Percentiles rank a stretch among this genome's conserved stretches.
Evolutionary conservation across 2,113 vertebrate species (phyloP).

Genomic region (Forbesichthys agassizii): DNA sequence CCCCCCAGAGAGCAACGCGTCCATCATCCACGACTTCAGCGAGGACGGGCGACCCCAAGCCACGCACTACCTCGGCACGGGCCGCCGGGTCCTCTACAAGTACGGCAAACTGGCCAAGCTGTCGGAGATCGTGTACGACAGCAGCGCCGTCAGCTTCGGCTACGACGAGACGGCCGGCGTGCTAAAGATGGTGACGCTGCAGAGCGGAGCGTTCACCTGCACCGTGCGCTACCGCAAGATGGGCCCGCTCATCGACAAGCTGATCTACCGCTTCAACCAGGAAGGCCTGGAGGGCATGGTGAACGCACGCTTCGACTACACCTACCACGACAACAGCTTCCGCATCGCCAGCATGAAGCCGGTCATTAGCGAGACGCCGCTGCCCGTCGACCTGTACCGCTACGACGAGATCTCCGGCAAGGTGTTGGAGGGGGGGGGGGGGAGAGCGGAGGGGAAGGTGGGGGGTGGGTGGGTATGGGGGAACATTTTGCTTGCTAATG

Average conservation of each 20-base stretch:
- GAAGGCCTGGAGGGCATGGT: slow-evolving; percentile 99
- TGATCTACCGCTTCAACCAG: slow-evolving; percentile 97
- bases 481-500: neutral
- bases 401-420: slow-evolving; percentile 99
- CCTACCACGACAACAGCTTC: slow-evolving; percentile 97
- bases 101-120: slow-evolving; percentile 96
- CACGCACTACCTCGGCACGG: slow-evolving; percentile 88
- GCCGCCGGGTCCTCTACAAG: slow-evolving; percentile 95
- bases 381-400: slow-evolving; percentile 96
- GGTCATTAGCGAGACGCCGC: slow-evolving; percentile 95
- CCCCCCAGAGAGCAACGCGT: slow-evolving; percentile 96
- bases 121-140: slow-evolving; percentile 93
- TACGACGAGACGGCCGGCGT: slow-evolving; percentile 96
- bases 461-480: neutral
- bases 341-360: slow-evolving; percentile 98
- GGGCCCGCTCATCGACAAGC: slow-evolving; percentile 94
- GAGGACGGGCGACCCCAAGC: slow-evolving; percentile 93
- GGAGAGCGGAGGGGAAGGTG: neutral
- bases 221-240: slow-evolving; percentile 97
- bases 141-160: slow-evolving; percentile 92
- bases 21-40: slow-evolving; percentile 93
- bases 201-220: slow-evolving; percentile 95
- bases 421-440: slow-evolving; percentile 47
- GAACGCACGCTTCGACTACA: slow-evolving; percentile 97
- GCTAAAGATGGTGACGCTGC: slow-evolving; percentile 97